Conservation (phyloP, 2,113 vertebrate genomes). For the Pelvicachromis taeniatus region DNA sequence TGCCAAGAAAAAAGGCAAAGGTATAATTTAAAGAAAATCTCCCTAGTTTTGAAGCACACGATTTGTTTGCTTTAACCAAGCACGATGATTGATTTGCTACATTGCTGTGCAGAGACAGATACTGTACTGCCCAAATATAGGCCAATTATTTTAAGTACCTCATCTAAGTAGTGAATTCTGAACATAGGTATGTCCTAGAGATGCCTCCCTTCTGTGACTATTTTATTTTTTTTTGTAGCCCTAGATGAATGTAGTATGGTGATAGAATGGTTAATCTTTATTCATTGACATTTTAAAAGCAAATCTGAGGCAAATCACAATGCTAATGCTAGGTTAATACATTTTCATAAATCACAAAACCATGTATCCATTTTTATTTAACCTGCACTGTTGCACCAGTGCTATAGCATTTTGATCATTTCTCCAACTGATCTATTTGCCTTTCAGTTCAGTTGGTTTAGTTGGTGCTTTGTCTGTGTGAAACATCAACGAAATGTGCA, state of each 20-base stretch:
- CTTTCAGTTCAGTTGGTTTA: constrained; percentile 16
- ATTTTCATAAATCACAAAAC: constrained; percentile 2
- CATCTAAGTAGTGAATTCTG: constrained; percentile 43
- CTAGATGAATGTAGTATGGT: neutral
- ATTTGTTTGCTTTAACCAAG: neutral
- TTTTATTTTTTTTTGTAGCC: constrained; percentile 27
- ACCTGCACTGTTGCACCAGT: neutral
- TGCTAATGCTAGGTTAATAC: neutral
- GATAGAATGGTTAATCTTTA: neutral
- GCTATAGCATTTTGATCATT: neutral
- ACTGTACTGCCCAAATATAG: constrained; percentile 54
- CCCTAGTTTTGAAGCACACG: constrained; percentile 3
- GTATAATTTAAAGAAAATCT: constrained; percentile 23
- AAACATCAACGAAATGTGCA: constrained; percentile 33
- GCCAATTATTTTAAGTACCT: constrained; percentile 68
- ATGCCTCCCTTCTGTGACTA: constrained; percentile 35
- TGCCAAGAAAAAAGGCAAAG: constrained; percentile 1
- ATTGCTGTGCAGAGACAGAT: constrained; percentile 53
- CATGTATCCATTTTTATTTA: neutral
- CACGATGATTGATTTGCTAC: constrained; percentile 55
- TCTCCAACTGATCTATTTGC: neutral
- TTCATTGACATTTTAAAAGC: constrained; percentile 13
- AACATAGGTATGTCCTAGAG: constrained; percentile 36
- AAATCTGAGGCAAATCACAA: neutral
- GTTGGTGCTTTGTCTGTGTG: constrained; percentile 11